These are phyloP conservation scores for Zeus faber DNA, from an alignment of 2,113 vertebrate genomes.

Conservation along the genomic window DNA sequence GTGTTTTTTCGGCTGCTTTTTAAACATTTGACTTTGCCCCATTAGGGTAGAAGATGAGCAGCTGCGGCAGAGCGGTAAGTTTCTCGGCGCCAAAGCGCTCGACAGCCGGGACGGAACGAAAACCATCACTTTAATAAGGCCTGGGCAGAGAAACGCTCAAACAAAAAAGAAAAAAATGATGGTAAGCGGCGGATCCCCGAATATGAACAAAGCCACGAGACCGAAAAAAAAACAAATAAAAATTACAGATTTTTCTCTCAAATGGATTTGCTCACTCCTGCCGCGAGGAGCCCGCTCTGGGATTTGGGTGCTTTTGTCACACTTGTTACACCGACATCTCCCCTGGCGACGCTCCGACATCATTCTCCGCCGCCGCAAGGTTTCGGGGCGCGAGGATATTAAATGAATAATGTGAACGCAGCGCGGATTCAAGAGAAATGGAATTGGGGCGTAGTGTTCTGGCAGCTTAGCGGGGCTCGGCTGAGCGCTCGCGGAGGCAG, in stretches of 20 bases:
- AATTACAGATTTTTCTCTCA: constrained; percentile 9
- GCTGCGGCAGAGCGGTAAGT: too few relatives aligned
- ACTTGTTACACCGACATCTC: constrained; percentile 13
- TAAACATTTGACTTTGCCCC: too few relatives aligned
- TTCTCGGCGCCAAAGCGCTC: too few relatives aligned
- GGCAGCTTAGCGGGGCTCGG: constrained; percentile 11
- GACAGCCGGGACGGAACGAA: too few relatives aligned
- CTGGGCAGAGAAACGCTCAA: too few relatives aligned
- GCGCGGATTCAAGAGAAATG: constrained; percentile 11
- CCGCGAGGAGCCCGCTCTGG: background rate
- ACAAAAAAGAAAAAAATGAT: too few relatives aligned
- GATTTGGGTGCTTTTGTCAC: constrained; percentile 1
- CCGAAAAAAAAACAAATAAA: too few relatives aligned
- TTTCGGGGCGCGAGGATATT: background rate
- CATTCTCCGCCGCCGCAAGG: background rate
- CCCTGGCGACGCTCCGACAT: constrained; percentile 13
- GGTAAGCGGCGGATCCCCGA: too few relatives aligned
- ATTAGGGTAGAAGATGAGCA: too few relatives aligned
- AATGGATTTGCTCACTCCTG: background rate
- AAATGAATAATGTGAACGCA: constrained; percentile 14
- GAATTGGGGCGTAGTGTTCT: constrained; percentile 20
- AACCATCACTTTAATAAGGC: too few relatives aligned
- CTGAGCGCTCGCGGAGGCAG: constrained; percentile 10
- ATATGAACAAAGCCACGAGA: too few relatives aligned
- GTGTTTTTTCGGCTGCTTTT: too few relatives aligned